Conservation (phyloP, 2,113 vertebrate genomes). For the Tylochromis polylepis region DNA sequence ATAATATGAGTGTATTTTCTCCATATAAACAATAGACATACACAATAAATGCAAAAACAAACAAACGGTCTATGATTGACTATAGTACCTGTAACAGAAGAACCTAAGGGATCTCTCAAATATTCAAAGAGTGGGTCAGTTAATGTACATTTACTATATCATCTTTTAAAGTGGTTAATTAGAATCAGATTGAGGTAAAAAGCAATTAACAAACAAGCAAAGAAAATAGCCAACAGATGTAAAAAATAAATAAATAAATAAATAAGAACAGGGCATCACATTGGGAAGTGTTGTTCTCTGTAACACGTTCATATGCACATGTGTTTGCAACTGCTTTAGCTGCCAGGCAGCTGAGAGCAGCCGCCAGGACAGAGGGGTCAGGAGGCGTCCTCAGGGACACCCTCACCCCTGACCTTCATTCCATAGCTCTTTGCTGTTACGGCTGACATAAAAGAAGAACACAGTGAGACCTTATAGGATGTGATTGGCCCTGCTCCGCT, state of each 20-base stretch:
- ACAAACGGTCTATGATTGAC: not conserved
- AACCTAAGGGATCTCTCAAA: not conserved
- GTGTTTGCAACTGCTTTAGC: not conserved
- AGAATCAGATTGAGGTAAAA: not conserved
- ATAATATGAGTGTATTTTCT: fast-evolving
- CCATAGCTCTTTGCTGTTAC: conserved; percentile 45
- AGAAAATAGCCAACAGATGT: not conserved
- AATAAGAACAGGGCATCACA: not conserved
- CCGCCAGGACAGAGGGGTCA: conserved; percentile 12
- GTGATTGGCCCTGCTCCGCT: conserved; percentile 49
- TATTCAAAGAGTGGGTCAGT: fast-evolving
- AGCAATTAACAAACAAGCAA: not conserved
- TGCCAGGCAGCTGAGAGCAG: conserved; percentile 13
- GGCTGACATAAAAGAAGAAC: conserved; percentile 45
- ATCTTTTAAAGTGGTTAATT: not conserved
- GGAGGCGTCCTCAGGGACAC: conserved; percentile 23
- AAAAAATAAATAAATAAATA: not conserved
- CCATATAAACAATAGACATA: not conserved
- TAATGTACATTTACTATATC: not conserved
- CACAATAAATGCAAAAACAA: not conserved
- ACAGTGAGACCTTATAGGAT: conserved; percentile 40
- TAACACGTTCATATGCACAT: not conserved
- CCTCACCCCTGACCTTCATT: conserved; percentile 51
- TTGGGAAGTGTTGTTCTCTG: not conserved
- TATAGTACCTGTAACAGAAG: not conserved